Evolutionary conservation across 2,888 invertebrate species (phyloP).

Genomic region (Erpobdella octoculata): DNA sequence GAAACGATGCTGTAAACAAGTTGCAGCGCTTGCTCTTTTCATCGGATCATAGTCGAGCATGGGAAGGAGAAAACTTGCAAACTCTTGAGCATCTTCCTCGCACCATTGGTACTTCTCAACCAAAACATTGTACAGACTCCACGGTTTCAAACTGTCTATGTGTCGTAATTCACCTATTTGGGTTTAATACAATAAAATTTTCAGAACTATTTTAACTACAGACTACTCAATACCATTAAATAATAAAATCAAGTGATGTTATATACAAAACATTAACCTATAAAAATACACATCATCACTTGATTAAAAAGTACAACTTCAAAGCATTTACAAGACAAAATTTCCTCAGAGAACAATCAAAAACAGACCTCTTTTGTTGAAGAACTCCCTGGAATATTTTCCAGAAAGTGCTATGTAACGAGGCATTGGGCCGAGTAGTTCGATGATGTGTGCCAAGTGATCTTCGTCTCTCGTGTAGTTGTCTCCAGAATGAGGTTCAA

Average conservation of each 20-base stretch:
- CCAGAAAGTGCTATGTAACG: slow-evolving; percentile 81
- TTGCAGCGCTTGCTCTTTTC: slow-evolving; percentile 81
- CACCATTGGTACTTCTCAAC: slow-evolving; percentile 94
- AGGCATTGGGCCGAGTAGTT: slow-evolving; percentile 91
- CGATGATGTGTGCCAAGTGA: slow-evolving; percentile 96
- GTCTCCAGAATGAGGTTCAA: slow-evolving; percentile 95
- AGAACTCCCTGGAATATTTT: slow-evolving; percentile 84
- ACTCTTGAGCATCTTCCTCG: slow-evolving; percentile 74
- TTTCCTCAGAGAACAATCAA: neutral
- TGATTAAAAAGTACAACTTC: neutral
- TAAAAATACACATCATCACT: no score
- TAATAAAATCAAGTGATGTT: neutral
- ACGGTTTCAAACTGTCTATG: slow-evolving; percentile 88
- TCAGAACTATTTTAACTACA: neutral
- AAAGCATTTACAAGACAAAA: neutral
- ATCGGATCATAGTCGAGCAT: slow-evolving; percentile 94
- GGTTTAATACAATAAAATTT: neutral
- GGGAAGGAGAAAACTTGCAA: slow-evolving; percentile 85
- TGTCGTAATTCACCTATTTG: slow-evolving; percentile 73
- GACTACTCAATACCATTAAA: neutral
- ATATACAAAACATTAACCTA: no score
- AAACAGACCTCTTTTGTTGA: slow-evolving; percentile 73
- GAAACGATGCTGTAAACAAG: slow-evolving; percentile 92
- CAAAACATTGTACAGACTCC: slow-evolving; percentile 87
- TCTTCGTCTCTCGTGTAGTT: slow-evolving; percentile 96